Conservation (phyloP, 2,113 vertebrate genomes). For the Ptilorrhoa leucosticta region DNA sequence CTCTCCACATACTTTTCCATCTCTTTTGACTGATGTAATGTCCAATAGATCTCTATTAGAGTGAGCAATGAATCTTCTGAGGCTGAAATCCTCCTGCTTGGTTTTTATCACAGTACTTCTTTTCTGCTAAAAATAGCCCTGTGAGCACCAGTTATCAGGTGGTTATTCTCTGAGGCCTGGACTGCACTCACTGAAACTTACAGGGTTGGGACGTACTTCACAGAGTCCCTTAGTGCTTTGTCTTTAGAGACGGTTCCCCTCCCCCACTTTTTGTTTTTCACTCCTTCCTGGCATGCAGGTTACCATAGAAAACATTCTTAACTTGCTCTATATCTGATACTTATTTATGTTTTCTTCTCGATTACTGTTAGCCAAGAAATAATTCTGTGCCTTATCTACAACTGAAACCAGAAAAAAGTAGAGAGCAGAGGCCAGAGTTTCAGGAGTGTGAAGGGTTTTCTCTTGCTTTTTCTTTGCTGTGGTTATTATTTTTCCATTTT, state of each 20-base stretch:
- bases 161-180: not conserved
- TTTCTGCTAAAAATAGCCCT: not conserved
- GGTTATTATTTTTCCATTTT: not conserved
- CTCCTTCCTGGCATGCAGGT: not conserved
- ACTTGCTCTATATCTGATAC: not conserved
- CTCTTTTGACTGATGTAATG: not conserved
- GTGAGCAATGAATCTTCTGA: not conserved
- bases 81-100: not conserved
- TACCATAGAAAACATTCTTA: not conserved
- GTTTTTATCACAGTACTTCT: not conserved
- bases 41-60: not conserved
- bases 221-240: not conserved
- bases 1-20: accelerated
- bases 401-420: not conserved
- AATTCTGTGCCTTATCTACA: not conserved
- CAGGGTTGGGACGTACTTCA: not conserved
- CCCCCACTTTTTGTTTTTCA: accelerated
- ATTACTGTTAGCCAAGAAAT: not conserved
- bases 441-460: not conserved
- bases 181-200: not conserved
- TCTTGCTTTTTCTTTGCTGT: not conserved
- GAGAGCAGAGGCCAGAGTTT: not conserved
- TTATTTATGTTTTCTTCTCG: not conserved
- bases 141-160: not conserved
- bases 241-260: not conserved